These are phyloP conservation scores for Ormyrus rosae DNA, from an alignment of 2,888 invertebrate species.

Conservation along the genomic window DNA sequence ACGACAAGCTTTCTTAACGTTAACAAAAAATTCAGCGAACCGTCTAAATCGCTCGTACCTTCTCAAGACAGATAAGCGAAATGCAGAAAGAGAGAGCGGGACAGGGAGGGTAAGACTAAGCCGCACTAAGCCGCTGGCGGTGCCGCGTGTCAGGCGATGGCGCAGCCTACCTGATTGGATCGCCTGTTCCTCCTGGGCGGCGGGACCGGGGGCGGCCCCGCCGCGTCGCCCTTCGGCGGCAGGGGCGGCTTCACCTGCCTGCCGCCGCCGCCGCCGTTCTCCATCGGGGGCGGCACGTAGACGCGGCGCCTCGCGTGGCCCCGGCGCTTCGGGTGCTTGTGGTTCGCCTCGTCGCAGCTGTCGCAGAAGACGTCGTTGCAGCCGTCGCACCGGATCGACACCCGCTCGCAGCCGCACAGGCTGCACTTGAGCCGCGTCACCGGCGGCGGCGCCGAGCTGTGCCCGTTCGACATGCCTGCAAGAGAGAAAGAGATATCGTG, in stretches of 20 bases:
- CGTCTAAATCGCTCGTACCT: too few relatives aligned
- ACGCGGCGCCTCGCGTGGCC: conserved; percentile 82
- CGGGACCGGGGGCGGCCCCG: conserved; percentile 80
- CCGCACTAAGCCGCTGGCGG: too few relatives aligned
- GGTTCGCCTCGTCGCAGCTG: conserved; percentile 96
- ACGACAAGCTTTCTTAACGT: too few relatives aligned
- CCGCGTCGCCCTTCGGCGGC: conserved; percentile 81
- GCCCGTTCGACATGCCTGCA: conserved; percentile 50
- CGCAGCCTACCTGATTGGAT: conserved; percentile 73
- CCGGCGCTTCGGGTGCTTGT: conserved; percentile 92
- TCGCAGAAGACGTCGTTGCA: conserved; percentile 92
- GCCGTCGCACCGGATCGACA: conserved; percentile 89
- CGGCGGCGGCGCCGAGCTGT: background rate
- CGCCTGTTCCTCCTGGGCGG: conserved; percentile 80
- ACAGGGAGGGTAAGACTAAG: too few relatives aligned
- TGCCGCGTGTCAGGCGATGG: conserved; percentile 65
- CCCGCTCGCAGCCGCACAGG: conserved; percentile 89
- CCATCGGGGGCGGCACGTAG: conserved; percentile 29
- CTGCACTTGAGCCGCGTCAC: conserved; percentile 80
- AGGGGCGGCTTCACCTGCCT: conserved; percentile 78
- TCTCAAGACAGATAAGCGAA: too few relatives aligned
- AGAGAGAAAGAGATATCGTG: too few relatives aligned
- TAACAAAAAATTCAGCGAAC: too few relatives aligned
- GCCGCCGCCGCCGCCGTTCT: conserved; percentile 9
- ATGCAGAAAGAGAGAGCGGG: too few relatives aligned